A percentile compares a stretch with the other conserved stretches of the same genome.
Conservation (phyloP, 2,888 invertebrate genomes). For the Seladonia tumulorum region DNA sequence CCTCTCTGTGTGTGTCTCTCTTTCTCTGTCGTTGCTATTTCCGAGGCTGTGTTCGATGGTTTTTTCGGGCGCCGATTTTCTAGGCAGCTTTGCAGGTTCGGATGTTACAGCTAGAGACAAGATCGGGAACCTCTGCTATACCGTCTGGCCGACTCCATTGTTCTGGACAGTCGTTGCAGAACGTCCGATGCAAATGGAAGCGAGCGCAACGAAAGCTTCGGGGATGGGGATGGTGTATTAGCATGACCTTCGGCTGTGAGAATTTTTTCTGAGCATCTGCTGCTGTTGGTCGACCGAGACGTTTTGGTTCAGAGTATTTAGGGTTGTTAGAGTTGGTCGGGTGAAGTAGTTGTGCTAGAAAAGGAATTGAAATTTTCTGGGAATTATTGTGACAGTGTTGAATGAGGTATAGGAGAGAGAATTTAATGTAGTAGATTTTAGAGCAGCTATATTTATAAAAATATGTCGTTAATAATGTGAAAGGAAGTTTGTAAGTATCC, state of each 20-base stretch:
- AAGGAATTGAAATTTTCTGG: neutral
- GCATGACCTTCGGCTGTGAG: neutral
- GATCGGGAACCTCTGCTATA: neutral
- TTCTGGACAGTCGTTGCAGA: neutral
- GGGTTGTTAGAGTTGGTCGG: neutral
- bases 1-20: too few species aligned
- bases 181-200: neutral
- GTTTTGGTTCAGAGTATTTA: neutral
- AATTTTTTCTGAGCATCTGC: neutral
- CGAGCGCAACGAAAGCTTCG: neutral
- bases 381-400: too few species aligned
- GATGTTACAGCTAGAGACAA: neutral
- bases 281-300: neutral
- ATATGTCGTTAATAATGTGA: too few species aligned
- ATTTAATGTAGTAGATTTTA: too few species aligned
- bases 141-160: neutral
- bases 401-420: too few species aligned
- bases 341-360: neutral
- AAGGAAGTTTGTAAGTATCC: too few species aligned
- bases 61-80: neutral
- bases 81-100: neutral
- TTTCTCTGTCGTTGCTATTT: neutral
- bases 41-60: neutral
- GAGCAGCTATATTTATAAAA: too few species aligned
- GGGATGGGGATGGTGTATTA: too few species aligned